These are phyloP conservation scores for Amniataba percoides DNA, from an alignment of 2,797 vertebrate genomes.

Conservation along the genomic window DNA sequence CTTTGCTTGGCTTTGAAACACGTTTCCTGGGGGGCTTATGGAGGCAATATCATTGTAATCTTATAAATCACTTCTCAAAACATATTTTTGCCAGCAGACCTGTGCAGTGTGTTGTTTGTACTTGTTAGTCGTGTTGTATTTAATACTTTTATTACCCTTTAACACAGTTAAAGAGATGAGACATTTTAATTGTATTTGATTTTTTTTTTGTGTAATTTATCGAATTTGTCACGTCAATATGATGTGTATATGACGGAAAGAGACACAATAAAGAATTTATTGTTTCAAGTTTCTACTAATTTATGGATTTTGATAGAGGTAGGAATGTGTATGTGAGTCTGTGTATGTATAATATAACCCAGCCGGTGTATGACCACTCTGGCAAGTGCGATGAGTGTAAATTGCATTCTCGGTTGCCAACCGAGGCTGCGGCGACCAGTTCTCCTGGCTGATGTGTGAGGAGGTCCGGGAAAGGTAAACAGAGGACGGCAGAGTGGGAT, in stretches of 20 bases:
- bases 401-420: conserved; percentile 39
- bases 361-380: conserved; percentile 38
- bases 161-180: background rate
- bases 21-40: conserved; percentile 46
- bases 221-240: background rate
- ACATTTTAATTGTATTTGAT: conserved; percentile 20
- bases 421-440: conserved; percentile 48
- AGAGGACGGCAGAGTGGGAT: conserved; percentile 78
- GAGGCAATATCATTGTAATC: conserved; percentile 55
- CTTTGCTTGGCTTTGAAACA: conserved; percentile 57
- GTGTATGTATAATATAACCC: conserved; percentile 38
- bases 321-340: conserved; percentile 34
- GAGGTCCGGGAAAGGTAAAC: conserved; percentile 75
- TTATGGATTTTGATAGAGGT: conserved; percentile 19
- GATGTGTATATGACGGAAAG: too few relatives aligned
- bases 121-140: conserved; percentile 28
- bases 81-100: conserved; percentile 18
- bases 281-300: background rate
- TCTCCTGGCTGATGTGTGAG: conserved; percentile 62
- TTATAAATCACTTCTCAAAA: conserved; percentile 53
- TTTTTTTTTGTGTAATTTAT: background rate
- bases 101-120: conserved; percentile 15
- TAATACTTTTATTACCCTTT: conserved; percentile 14
- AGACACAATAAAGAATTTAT: background rate
- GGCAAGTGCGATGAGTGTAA: conserved; percentile 51